Evolutionary conservation across 2,888 invertebrate genomes (phyloP).

Genomic region (Coecobrya sp.): DNA sequence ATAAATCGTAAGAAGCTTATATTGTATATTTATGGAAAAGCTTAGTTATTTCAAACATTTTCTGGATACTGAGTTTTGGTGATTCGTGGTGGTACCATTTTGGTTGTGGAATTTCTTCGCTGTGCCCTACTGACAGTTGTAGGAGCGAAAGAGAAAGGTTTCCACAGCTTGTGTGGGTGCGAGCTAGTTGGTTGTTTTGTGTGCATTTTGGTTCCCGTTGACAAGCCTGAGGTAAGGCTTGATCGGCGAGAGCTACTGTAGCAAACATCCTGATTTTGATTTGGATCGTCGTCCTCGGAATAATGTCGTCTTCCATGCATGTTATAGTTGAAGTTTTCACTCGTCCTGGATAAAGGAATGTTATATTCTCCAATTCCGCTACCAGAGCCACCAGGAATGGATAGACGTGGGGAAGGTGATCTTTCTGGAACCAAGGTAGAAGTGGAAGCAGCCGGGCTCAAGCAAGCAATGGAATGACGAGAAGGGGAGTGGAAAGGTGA

Average conservation of each 20-base stretch:
- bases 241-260: slow-evolving; percentile 83
- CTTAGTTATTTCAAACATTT: slow-evolving; percentile 81
- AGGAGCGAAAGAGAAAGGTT: slow-evolving; percentile 85
- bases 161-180: slow-evolving; percentile 86
- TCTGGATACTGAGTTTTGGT: slow-evolving; percentile 85
- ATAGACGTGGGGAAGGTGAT: slow-evolving; percentile 74
- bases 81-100: slow-evolving; percentile 82
- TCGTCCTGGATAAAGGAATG: slow-evolving; percentile 80
- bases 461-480: slow-evolving; percentile 74
- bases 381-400: slow-evolving; percentile 80
- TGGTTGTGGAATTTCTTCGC: slow-evolving; percentile 80
- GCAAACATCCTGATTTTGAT: slow-evolving; percentile 79
- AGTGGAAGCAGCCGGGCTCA: slow-evolving; percentile 76
- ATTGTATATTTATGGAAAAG: neutral
- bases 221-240: slow-evolving; percentile 82
- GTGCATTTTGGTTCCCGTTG: slow-evolving; percentile 54
- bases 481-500: slow-evolving; percentile 79
- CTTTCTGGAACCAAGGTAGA: slow-evolving; percentile 76
- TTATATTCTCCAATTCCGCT: slow-evolving; percentile 81
- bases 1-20: neutral
- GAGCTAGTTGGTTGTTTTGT: slow-evolving; percentile 24
- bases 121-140: slow-evolving; percentile 70
- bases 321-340: slow-evolving; percentile 80
- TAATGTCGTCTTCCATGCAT: slow-evolving; percentile 75
- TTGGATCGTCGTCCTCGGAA: slow-evolving; percentile 78